These are phyloP conservation scores for Tetramorium bicarinatum DNA, from an alignment of 2,888 invertebrate genomes.

Conservation along the genomic window DNA sequence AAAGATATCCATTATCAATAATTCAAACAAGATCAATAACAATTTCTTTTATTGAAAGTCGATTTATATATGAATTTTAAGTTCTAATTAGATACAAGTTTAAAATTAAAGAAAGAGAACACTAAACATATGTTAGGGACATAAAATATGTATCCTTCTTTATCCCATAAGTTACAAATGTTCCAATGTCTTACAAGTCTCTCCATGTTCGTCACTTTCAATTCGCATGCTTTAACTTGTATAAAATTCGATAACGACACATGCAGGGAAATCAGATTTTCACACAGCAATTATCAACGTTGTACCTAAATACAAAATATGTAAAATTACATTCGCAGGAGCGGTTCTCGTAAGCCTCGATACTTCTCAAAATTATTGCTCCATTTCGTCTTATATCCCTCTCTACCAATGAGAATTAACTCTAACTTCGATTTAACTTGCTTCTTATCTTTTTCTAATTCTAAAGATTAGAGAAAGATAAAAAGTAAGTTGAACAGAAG, in stretches of 20 bases:
- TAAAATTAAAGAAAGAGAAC: background rate
- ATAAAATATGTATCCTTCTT: background rate
- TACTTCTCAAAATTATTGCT: background rate
- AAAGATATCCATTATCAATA: constrained; percentile 9
- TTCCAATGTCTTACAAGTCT: background rate
- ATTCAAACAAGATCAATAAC: background rate
- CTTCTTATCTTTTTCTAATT: too few relatives aligned
- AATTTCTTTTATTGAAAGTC: background rate
- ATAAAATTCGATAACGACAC: background rate
- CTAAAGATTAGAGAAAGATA: too few relatives aligned
- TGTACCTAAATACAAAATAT: background rate
- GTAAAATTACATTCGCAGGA: too few relatives aligned
- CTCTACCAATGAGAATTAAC: too few relatives aligned
- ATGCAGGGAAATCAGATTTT: background rate
- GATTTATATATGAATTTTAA: background rate
- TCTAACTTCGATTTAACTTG: too few relatives aligned
- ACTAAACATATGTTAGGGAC: background rate
- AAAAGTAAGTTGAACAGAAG: too few relatives aligned
- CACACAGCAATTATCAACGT: background rate
- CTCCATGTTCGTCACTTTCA: background rate
- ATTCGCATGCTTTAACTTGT: background rate
- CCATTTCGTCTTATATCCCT: background rate
- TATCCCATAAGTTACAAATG: background rate
- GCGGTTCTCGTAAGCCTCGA: background rate
- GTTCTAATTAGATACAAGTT: background rate